Conservation (phyloP, 2,888 invertebrate genomes). For the Crematogaster levior region DNA sequence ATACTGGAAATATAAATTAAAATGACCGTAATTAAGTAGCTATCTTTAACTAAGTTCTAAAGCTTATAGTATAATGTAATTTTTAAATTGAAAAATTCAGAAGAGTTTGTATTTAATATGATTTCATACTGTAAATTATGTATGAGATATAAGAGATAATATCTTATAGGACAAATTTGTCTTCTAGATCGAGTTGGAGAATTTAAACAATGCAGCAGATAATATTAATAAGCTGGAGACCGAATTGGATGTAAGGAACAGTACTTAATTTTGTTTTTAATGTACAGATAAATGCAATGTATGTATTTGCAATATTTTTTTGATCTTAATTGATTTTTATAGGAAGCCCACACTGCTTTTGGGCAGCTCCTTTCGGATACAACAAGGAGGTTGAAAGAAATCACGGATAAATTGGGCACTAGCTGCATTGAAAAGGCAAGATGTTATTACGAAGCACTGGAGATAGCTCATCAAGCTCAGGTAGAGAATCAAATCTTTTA, state of each 20-base stretch:
- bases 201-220: conserved; percentile 96
- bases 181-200: conserved; percentile 94
- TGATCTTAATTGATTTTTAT: conserved; percentile 13
- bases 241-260: conserved; percentile 94
- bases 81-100: neutral
- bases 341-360: conserved; percentile 98
- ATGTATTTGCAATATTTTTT: conserved; percentile 12
- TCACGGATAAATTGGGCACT: conserved; percentile 92
- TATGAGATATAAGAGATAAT: neutral
- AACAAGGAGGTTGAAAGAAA: conserved; percentile 92
- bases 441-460: conserved; percentile 95
- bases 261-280: conserved; percentile 71
- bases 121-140: neutral
- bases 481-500: conserved; percentile 79
- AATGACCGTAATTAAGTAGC: neutral
- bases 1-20: neutral
- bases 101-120: neutral
- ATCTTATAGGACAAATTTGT: neutral
- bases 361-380: conserved; percentile 94
- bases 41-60: neutral
- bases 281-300: neutral
- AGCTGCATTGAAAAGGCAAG: conserved; percentile 95
- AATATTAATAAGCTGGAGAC: conserved; percentile 97
- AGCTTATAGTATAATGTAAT: neutral
- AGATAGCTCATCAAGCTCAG: conserved; percentile 91